Percentiles rank a stretch among this genome's conserved stretches.
phyloP scores from a whole-genome alignment of 2,888 invertebrate species.

The Ectropis crepuscularia region DNA sequence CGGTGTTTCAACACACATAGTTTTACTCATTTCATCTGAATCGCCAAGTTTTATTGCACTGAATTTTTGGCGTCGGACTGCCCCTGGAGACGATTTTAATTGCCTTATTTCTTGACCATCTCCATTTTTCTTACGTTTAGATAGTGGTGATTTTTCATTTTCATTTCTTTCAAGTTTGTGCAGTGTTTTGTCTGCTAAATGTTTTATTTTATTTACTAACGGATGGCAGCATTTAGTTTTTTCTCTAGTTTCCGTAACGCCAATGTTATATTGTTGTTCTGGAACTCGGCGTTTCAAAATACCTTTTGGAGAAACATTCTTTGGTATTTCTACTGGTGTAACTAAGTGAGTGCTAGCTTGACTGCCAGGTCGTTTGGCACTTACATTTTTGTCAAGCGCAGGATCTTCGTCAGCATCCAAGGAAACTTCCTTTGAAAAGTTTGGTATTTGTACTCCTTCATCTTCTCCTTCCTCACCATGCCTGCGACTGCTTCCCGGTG shows the following conservation, averaged over 20 bases:
- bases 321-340: constrained; percentile 66
- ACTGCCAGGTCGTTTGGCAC: constrained; percentile 66
- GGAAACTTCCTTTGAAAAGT: constrained; percentile 79
- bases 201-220: constrained; percentile 87
- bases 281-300: constrained; percentile 82
- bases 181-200: constrained; percentile 86
- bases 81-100: constrained; percentile 86
- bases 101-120: constrained; percentile 85
- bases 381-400: constrained; percentile 49
- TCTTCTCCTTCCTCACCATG: constrained; percentile 77
- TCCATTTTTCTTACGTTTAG: constrained; percentile 80
- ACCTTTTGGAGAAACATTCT: constrained; percentile 79
- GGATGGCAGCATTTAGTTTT: constrained; percentile 86
- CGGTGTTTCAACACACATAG: constrained; percentile 72
- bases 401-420: constrained; percentile 79
- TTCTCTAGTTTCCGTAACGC: constrained; percentile 75
- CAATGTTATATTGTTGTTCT: constrained; percentile 69
- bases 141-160: constrained; percentile 69
- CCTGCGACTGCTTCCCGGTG: constrained; percentile 80
- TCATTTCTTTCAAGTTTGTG: constrained; percentile 79
- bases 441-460: constrained; percentile 77
- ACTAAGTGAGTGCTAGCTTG: constrained; percentile 60
- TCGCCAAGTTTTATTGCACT: constrained; percentile 79
- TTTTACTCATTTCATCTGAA: constrained; percentile 82
- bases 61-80: constrained; percentile 81